Base-by-base conservation (phyloP, 2,797 vertebrate genomes). In the Cyclopterus lumpus region DNA sequence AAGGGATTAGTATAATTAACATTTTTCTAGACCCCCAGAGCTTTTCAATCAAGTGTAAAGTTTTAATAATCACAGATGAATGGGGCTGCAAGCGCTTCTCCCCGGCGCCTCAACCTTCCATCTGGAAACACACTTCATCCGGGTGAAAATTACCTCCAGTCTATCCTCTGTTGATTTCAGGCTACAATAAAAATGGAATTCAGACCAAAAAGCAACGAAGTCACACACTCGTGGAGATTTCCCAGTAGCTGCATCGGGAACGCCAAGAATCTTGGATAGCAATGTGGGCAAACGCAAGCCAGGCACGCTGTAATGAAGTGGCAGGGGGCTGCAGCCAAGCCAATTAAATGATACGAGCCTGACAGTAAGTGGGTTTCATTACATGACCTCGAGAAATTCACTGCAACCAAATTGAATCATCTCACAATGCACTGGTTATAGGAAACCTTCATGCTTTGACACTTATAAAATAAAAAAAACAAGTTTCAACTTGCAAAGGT, bases 1-100 rank as follows among this genome's bases (percentile, higher is more conserved):
- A 51, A 59, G 82, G 89, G 89, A 93, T 93, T 92, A 89, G 86
- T 76, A 77, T 88, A 91, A 89, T 90, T 91, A 90, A 88, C 73
- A 84, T 82, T 88, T 91, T 79, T 53, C 69, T 79, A 75, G 82
- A 82, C 60, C 71, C 73, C 54, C 67, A 82, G 84, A 82, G 78
- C 79, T 91, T 91, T 91, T 79, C 83, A 84, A 88, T 84, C 85
- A 86, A 76, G 66, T 84, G 71, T 72, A 77, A 88, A 86, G 80
- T 86, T 86, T 88, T 81, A 87, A 87, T 86, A 83, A 87, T 86
- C 82, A 85, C 66, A 80, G 66, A 74, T 68, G 77, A 89, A 85
- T 73, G 67, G 66, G 51, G 60, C 67, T 74, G 67, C 55, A 72
- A 69, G 72, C 69, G 58, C 61, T 57, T 55, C 38, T 70, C 67